These are phyloP conservation scores for Megalopta genalis DNA, from an alignment of 1,140 invertebrate genomes.

Conservation along the genomic window DNA sequence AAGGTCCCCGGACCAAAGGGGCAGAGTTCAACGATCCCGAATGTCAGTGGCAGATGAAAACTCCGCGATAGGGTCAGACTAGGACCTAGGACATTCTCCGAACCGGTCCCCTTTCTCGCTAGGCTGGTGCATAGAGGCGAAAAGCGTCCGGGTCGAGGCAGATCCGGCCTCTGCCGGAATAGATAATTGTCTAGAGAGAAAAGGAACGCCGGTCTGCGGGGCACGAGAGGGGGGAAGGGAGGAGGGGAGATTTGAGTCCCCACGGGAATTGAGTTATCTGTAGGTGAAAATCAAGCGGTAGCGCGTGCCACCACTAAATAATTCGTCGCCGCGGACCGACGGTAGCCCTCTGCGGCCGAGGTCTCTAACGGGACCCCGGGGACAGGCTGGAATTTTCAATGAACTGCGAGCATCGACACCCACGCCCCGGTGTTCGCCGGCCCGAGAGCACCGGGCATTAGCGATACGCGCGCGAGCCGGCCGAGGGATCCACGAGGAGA, in stretches of 20 bases:
- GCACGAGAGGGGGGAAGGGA: too few relatives aligned
- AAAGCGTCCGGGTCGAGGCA: background rate
- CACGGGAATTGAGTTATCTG: slow-evolving; percentile 68
- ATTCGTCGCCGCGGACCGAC: slow-evolving; percentile 49
- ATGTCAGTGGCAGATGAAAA: background rate
- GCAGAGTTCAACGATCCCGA: too few relatives aligned
- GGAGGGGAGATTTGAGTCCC: background rate
- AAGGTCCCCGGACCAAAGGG: too few relatives aligned
- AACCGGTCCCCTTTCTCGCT: too few relatives aligned
- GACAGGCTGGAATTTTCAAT: slow-evolving; percentile 65
- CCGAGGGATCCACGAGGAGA: background rate
- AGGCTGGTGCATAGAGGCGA: background rate
- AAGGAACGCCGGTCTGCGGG: too few relatives aligned
- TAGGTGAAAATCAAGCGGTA: slow-evolving; percentile 67
- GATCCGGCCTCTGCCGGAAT: background rate
- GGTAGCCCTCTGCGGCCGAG: slow-evolving; percentile 62
- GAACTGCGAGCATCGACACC: slow-evolving; percentile 60
- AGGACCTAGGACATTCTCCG: too few relatives aligned
- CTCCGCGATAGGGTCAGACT: too few relatives aligned
- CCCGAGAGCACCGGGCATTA: too few relatives aligned
- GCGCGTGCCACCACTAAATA: slow-evolving; percentile 66
- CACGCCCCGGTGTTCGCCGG: slow-evolving; percentile 44
- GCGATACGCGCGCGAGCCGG: too few relatives aligned
- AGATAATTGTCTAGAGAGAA: background rate
- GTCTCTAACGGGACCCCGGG: slow-evolving; percentile 54